phyloP scores from a whole-genome alignment of 1,140 invertebrate genomes.

The Mercenaria mercenaria region DNA sequence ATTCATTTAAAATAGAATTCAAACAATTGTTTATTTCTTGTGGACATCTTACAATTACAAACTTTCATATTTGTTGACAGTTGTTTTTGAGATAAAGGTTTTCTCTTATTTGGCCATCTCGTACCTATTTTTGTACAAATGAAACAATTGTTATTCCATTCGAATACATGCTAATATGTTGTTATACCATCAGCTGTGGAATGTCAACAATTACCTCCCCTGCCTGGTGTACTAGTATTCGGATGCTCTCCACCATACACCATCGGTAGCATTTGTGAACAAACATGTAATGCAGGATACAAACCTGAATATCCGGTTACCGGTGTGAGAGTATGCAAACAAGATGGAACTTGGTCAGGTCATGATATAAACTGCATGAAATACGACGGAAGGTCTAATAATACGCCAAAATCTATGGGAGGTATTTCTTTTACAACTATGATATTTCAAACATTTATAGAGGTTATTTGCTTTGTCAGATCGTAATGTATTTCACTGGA shows the following conservation, averaged over 20 bases:
- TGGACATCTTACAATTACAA: too few species aligned
- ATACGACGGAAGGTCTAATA: background rate
- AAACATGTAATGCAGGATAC: background rate
- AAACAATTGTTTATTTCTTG: too few species aligned
- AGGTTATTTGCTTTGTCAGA: background rate
- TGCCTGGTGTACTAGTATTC: background rate
- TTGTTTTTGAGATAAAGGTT: too few species aligned
- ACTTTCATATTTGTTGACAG: too few species aligned
- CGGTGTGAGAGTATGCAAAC: background rate
- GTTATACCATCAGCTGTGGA: background rate
- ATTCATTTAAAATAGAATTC: too few species aligned
- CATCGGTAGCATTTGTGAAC: background rate
- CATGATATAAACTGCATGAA: background rate
- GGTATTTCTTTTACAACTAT: background rate
- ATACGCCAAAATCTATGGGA: background rate
- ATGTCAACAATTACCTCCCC: background rate
- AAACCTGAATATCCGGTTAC: background rate
- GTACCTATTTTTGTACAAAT: too few species aligned
- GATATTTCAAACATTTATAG: background rate
- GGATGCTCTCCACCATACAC: background rate
- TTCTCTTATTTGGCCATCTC: too few species aligned
- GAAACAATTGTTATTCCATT: too few species aligned
- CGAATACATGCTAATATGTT: too few species aligned
- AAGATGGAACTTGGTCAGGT: background rate
- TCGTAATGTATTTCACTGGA: background rate